Evolutionary conservation across 2,888 invertebrate genomes (phyloP), one percentile per base, ranked within the genome.

Genomic region (Apodemia zela): DNA sequence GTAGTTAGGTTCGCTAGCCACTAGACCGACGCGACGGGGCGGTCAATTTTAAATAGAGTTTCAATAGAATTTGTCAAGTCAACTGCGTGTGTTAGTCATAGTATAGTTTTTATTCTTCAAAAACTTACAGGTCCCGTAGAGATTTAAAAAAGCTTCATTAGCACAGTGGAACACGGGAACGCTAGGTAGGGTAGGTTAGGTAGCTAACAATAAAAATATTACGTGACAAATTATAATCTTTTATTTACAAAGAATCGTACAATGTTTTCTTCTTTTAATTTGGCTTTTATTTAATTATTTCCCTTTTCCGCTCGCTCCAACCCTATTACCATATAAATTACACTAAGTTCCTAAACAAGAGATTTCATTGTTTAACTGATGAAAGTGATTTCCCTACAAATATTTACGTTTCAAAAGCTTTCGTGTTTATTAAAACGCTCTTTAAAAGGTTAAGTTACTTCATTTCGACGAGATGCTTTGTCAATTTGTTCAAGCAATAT

Each of bases 261-360:
- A 11, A 18, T 51, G 21, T 21, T 51, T 10, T 25, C 54, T 54
- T 54, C 54, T 54, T 54, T 54, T 54, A 54, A 54, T 54, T 54
- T 54, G 11, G 21, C 13, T 21, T 54, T 13, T 25, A 54, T 54
- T 54, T 25, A 54, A 54, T 54, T 54, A 54, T 54, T 54, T 54
- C 54, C 13, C 54, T 54, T 54, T 54, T 54, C 13, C 71, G 71
- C 69, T 69, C 69, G 71, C 76, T 70, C 75, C 77, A 74, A 66
- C 72, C 68, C 67, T 74, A 88, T 88, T 87, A 81, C 76, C 88
- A 88, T 88, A 83, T 85, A 87, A 85, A 88, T 88, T 85, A 85
- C 82, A 85, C 77, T 70, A 74, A 76, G 75, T 71, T 80, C 79
- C 71, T 77, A 73, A 80, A 84, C 80, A 82, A 78, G 79, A 77